Evolutionary conservation across 64 coral and sea anemone species (phyloP), one percentile per base, ranked within the genome.

Genomic region (Cladopsammia gracilis): DNA sequence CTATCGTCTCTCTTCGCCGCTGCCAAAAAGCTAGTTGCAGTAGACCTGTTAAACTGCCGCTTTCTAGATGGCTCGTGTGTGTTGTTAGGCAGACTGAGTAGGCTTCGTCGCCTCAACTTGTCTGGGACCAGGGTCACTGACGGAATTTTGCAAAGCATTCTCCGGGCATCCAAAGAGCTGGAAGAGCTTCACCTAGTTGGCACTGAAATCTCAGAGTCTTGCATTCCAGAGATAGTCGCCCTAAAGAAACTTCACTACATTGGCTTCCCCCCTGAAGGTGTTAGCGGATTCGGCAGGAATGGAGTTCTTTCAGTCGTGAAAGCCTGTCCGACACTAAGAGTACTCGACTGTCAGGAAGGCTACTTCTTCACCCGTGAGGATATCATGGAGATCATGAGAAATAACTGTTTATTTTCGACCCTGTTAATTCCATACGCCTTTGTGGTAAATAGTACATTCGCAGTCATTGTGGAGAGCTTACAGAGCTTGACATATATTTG

Each of bases 401-500:
- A 72, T 10, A 72, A 72, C 70, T 72, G 70, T 72, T 42, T 42
- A 72, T 10, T 72, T 72, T 9, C 24, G 10, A 72, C 24, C 70
- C 7, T 72, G 5, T 9, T 72, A 6, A 72, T 72, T 42, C 70
- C 70, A 9, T 72, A 42, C 25, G 70, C 25, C 72, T 75, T 75
- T 75, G 72, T 75, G 72, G 72, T 51, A 51, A 8, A 75, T 45
- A 75, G 9, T 75, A 75, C 72, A 4, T 75, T 75, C 47, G 11
- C 15, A 8, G 4, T 75, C 44, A 75, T 75, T 0, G 9, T 75
- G 1, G 44, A 75, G 12, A 50, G 47, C 68, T 71, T 71, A 71
- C 68, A 71, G 68, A 71, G 12, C 68, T 71, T 71, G 12, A 71
- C 68, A 71, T 2, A 71, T 71, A 71, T 71, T 71, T 71, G 68